phyloP scores from a whole-genome alignment of 2,888 invertebrate genomes.

The Amiota mariae region DNA sequence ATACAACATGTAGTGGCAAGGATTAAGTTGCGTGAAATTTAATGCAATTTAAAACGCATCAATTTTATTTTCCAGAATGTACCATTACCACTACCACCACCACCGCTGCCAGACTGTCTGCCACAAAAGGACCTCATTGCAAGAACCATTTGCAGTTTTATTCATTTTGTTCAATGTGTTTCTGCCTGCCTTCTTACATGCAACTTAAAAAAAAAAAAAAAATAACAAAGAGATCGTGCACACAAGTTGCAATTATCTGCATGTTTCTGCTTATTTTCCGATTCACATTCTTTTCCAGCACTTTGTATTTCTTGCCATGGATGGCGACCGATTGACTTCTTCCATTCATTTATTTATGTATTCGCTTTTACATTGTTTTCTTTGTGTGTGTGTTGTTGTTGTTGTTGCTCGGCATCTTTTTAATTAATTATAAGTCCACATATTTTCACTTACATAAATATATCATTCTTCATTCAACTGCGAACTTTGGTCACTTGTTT shows the following conservation, averaged over 20 bases:
- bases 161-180: no score
- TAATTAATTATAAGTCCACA: conserved; percentile 59
- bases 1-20: conserved; percentile 29
- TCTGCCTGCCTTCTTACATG: no score
- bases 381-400: background rate
- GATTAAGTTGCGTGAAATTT: conserved; percentile 52
- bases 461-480: background rate
- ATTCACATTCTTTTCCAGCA: no score
- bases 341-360: conserved; percentile 25
- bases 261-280: no score
- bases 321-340: no score
- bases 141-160: no score
- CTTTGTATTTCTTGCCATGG: no score
- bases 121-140: background rate
- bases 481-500: background rate
- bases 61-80: conserved; percentile 42
- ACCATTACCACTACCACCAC: conserved; percentile 13
- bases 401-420: conserved; percentile 39
- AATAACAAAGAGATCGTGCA: no score
- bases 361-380: conserved; percentile 6
- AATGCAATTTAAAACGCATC: conserved; percentile 56
- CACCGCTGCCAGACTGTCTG: conserved; percentile 4
- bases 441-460: background rate
- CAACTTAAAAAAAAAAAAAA: no score
- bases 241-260: no score